Conservation (phyloP, 1,140 invertebrate species). For the Ceratoteleas bidentatus region DNA sequence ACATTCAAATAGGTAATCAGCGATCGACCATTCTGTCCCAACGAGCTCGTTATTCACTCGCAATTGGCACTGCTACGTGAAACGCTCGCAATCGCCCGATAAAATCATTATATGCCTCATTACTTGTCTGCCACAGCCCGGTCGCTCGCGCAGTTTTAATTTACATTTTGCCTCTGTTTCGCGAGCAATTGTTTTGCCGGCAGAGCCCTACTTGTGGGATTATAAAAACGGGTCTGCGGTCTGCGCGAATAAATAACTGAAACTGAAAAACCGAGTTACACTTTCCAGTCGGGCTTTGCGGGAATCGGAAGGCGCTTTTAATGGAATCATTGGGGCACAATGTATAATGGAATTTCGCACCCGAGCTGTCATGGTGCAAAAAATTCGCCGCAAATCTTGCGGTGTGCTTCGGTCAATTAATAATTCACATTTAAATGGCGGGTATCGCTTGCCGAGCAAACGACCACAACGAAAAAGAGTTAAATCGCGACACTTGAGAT, state of each 20-base stretch:
- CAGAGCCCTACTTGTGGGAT: constrained; percentile 39
- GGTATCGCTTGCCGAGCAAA: no score
- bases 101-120: constrained; percentile 78
- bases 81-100: constrained; percentile 73
- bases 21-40: constrained; percentile 70
- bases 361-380: neutral
- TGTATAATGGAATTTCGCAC: constrained; percentile 24
- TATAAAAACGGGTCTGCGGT: constrained; percentile 45
- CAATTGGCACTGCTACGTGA: constrained; percentile 73
- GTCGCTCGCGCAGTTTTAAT: constrained; percentile 72
- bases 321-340: constrained; percentile 37
- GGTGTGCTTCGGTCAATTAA: neutral
- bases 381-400: neutral
- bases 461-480: no score
- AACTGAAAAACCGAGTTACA: constrained; percentile 46
- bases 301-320: constrained; percentile 30
- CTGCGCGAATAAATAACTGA: constrained; percentile 49
- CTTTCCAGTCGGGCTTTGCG: constrained; percentile 24
- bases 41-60: constrained; percentile 74
- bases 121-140: constrained; percentile 73
- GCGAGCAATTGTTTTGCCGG: constrained; percentile 49
- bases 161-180: constrained; percentile 65
- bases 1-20: constrained; percentile 74
- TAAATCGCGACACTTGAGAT: no score
- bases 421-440: no score